A percentile compares a stretch with the other conserved stretches of the same genome.
Evolutionary conservation across 2,888 invertebrate species (phyloP).

Genomic region (Leptinotarsa haldemani): DNA sequence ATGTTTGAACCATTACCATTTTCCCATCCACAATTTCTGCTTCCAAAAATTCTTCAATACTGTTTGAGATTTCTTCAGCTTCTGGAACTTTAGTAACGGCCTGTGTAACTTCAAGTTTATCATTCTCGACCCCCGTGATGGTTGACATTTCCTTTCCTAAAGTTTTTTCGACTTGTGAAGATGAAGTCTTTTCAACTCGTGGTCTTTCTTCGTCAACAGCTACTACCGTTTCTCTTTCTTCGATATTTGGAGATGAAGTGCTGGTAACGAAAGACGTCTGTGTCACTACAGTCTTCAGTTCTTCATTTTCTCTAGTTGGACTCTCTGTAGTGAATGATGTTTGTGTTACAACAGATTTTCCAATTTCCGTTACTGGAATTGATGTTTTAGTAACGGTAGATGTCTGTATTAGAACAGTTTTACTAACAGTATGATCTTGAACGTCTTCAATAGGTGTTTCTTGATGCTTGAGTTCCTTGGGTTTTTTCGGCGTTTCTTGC

Average conservation of each 20-base stretch:
- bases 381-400: conserved; percentile 1
- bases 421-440: conserved; percentile 45
- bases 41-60: background rate
- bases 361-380: background rate
- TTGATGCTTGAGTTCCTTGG: background rate
- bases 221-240: background rate
- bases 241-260: conserved; percentile 24
- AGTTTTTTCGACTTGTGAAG: background rate
- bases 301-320: conserved; percentile 44
- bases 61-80: background rate
- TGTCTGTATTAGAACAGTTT: conserved; percentile 37
- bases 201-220: background rate
- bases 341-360: background rate
- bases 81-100: background rate
- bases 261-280: conserved; percentile 9
- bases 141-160: background rate
- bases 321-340: conserved; percentile 29
- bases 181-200: background rate
- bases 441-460: conserved; percentile 42
- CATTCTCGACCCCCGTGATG: background rate
- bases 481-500: too few species aligned
- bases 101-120: too few species aligned
- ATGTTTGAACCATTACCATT: background rate
- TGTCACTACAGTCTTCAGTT: conserved; percentile 16
- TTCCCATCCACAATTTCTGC: background rate